Percentiles rank a stretch among this genome's conserved stretches.
Evolutionary conservation across 2,888 invertebrate genomes (phyloP).

Genomic region (Ernsta delagoae): DNA sequence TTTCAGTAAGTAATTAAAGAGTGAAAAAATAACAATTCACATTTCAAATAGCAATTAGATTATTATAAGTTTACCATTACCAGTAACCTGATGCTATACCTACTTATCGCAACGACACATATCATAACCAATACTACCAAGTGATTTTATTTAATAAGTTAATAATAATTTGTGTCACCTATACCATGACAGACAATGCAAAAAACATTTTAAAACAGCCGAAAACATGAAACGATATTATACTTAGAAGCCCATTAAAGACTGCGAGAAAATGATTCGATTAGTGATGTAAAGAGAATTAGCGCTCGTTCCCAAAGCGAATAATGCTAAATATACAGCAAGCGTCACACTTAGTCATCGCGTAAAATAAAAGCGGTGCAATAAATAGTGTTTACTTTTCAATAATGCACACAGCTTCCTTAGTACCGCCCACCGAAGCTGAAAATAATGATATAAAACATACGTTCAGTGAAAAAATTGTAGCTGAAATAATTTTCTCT

Average conservation of each 20-base stretch:
- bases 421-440: slow-evolving; percentile 83
- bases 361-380: slow-evolving; percentile 61
- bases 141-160: not conserved
- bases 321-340: slow-evolving; percentile 73
- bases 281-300: slow-evolving; percentile 71
- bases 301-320: slow-evolving; percentile 59
- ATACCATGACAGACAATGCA: not conserved
- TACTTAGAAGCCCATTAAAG: slow-evolving; percentile 43
- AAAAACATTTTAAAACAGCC: not conserved
- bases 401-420: slow-evolving; percentile 69
- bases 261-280: slow-evolving; percentile 60
- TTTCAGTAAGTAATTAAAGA: no score
- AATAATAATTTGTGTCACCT: not conserved
- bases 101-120: no score
- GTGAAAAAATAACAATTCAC: no score
- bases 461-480: slow-evolving; percentile 33
- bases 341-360: slow-evolving; percentile 71
- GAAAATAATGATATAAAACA: slow-evolving; percentile 56
- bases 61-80: no score
- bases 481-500: slow-evolving; percentile 12
- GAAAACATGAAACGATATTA: slow-evolving; percentile 3
- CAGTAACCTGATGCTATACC: no score
- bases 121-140: no score
- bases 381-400: slow-evolving; percentile 78
- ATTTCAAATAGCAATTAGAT: no score